phyloP scores from a whole-genome alignment of 2,888 invertebrate species.

The Halictus quadricinctus region DNA sequence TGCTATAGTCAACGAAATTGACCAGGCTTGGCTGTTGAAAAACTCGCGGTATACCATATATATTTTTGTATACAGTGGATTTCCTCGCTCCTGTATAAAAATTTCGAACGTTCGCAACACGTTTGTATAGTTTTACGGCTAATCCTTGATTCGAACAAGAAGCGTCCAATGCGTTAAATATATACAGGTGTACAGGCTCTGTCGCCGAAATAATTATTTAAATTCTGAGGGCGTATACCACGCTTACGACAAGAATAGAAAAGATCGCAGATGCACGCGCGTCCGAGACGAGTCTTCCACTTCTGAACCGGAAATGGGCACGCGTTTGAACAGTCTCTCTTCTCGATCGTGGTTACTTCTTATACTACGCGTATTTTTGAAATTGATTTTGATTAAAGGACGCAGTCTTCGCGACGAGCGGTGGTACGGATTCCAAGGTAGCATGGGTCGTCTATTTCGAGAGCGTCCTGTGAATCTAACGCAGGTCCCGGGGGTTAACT shows the following conservation, averaged over 20 bases:
- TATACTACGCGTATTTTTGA: background rate
- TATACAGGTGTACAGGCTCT: slow-evolving; percentile 32
- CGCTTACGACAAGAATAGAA: background rate
- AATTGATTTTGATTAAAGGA: background rate
- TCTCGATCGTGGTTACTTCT: background rate
- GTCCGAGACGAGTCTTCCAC: background rate
- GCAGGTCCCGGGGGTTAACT: slow-evolving; percentile 8
- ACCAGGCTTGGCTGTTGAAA: background rate
- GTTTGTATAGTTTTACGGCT: background rate
- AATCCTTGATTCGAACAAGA: slow-evolving; percentile 26
- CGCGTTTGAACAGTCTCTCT: background rate
- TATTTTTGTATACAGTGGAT: slow-evolving; percentile 37
- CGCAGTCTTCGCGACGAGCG: background rate
- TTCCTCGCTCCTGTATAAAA: slow-evolving; percentile 20
- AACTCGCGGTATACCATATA: slow-evolving; percentile 9
- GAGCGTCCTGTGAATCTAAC: slow-evolving; percentile 20
- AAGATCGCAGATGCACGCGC: background rate
- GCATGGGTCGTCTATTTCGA: background rate
- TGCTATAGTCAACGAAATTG: background rate
- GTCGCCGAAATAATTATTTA: background rate
- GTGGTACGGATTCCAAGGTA: background rate
- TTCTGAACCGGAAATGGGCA: background rate
- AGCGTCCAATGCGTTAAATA: slow-evolving; percentile 30
- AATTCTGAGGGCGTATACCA: background rate
- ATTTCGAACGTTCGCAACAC: background rate